Conservation (phyloP, 2,113 vertebrate genomes). For the Poecilia latipinna region DNA sequence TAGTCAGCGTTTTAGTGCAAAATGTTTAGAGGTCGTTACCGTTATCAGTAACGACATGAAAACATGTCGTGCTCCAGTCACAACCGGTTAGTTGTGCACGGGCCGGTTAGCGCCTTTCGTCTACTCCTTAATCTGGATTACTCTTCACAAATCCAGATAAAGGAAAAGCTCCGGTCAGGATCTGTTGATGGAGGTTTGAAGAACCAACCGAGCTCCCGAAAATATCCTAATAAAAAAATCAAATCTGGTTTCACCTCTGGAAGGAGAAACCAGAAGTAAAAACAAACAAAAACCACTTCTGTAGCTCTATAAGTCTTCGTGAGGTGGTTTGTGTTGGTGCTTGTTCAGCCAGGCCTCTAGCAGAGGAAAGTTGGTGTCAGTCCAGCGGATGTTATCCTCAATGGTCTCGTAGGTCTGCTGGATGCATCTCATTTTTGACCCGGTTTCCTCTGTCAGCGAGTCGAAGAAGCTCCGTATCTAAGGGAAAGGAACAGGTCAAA, state of each 20-base stretch:
- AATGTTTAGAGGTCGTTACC: background rate
- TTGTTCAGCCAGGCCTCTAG: slow-evolving; percentile 82
- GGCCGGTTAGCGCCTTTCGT: background rate
- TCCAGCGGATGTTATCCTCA: slow-evolving; percentile 89
- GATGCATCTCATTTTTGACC: slow-evolving; percentile 84
- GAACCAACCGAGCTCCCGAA: background rate
- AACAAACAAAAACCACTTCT: no score
- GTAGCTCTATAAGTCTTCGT: slow-evolving; percentile 55
- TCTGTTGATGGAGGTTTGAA: background rate
- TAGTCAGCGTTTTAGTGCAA: background rate
- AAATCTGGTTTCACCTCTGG: background rate
- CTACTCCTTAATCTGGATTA: background rate
- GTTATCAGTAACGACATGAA: no score
- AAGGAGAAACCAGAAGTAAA: background rate
- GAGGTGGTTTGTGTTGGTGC: slow-evolving; percentile 14
- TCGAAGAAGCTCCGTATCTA: slow-evolving; percentile 87
- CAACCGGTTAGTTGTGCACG: no score
- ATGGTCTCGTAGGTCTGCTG: slow-evolving; percentile 87
- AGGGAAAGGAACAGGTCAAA: background rate
- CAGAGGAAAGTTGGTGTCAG: slow-evolving; percentile 84
- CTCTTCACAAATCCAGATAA: background rate
- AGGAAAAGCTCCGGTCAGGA: background rate
- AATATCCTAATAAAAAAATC: background rate
- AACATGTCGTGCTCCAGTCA: no score
- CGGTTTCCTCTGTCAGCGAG: slow-evolving; percentile 82